phyloP scores from a whole-genome alignment of 2,888 invertebrate species.

The Napeogenes inachia region DNA sequence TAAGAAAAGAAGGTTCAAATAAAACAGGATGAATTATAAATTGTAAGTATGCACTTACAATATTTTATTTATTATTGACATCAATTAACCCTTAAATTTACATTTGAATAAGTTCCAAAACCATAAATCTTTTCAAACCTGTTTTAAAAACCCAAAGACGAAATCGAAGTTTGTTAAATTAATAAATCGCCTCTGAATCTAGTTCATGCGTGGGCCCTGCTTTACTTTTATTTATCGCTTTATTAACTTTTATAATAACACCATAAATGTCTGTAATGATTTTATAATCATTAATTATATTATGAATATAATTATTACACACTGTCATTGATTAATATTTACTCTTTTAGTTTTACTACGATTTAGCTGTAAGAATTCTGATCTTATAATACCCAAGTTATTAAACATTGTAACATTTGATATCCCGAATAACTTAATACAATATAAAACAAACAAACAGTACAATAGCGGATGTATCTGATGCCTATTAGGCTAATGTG shows the following conservation, averaged over 20 bases:
- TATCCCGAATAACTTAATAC: no score
- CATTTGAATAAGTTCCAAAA: slow-evolving; percentile 59
- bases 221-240: slow-evolving; percentile 22
- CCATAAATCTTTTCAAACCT: slow-evolving; percentile 47
- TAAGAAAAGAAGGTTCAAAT: no score
- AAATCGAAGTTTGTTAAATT: slow-evolving; percentile 11
- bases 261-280: neutral
- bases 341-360: neutral
- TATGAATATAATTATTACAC: neutral
- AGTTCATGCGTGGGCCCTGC: slow-evolving; percentile 15
- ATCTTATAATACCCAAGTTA: no score
- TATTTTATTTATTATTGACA: slow-evolving; percentile 61
- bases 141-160: slow-evolving; percentile 7
- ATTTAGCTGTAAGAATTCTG: no score
- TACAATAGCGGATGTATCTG: no score
- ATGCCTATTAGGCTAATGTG: neutral
- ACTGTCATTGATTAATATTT: neutral
- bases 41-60: slow-evolving; percentile 15
- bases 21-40: no score
- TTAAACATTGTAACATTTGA: no score
- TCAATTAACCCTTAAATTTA: slow-evolving; percentile 62
- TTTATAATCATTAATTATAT: slow-evolving; percentile 8
- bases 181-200: slow-evolving; percentile 14
- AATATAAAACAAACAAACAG: no score
- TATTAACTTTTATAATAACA: slow-evolving; percentile 19